These are phyloP conservation scores for Tragopan temminckii DNA, from an alignment of 2,797 vertebrate genomes.

Conservation along the genomic window DNA sequence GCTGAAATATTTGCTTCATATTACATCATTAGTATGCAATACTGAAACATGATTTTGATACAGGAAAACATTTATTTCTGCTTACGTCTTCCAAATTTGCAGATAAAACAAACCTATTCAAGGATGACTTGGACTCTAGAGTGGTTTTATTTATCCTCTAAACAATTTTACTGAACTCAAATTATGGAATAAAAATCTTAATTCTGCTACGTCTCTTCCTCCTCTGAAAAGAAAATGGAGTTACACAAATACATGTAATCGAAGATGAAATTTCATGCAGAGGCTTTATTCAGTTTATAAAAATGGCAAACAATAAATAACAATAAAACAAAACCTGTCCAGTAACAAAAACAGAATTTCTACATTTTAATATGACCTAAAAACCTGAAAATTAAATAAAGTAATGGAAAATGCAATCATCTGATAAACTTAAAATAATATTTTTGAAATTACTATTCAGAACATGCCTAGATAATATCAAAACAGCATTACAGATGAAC, in stretches of 20 bases:
- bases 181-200: conserved; percentile 36
- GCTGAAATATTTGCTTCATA: neutral
- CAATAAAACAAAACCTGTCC: neutral
- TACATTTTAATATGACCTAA: neutral
- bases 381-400: conserved; percentile 14
- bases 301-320: conserved; percentile 30
- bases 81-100: conserved; percentile 13
- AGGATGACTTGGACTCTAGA: conserved; percentile 21
- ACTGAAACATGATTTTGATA: conserved; percentile 6
- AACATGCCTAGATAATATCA: neutral
- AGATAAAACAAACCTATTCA: conserved; percentile 28
- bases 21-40: neutral
- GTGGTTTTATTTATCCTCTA: conserved; percentile 51
- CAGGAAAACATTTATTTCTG: conserved; percentile 40
- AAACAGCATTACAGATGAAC: conserved; percentile 17
- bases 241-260: conserved; percentile 33
- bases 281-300: conserved; percentile 6
- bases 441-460: conserved; percentile 15
- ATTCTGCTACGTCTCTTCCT: conserved; percentile 44
- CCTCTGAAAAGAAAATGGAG: conserved; percentile 55
- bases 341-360: neutral
- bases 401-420: neutral
- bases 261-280: conserved; percentile 48
- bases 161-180: conserved; percentile 55
- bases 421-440: neutral